phyloP scores from a whole-genome alignment of 2,113 vertebrate genomes.

The Salvator merianae region DNA sequence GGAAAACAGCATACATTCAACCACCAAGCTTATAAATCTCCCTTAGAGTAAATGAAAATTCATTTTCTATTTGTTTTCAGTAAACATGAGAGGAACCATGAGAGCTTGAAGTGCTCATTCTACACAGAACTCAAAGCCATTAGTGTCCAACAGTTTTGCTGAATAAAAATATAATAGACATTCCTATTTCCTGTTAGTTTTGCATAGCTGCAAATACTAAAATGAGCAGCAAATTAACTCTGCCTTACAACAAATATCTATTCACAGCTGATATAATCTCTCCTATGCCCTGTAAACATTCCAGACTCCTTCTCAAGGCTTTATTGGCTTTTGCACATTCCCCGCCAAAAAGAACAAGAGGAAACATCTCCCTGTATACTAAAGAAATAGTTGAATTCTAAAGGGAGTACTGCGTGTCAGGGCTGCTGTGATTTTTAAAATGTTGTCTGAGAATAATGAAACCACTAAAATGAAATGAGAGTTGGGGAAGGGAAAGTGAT shows the following conservation, averaged over 20 bases:
- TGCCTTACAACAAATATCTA: conserved; percentile 74
- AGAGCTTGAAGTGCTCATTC: conserved; percentile 66
- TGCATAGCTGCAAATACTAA: conserved; percentile 72
- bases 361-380: conserved; percentile 45
- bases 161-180: conserved; percentile 81
- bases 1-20: conserved; percentile 49
- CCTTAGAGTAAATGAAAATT: conserved; percentile 71
- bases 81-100: conserved; percentile 72
- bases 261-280: conserved; percentile 76
- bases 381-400: conserved; percentile 60
- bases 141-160: conserved; percentile 78
- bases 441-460: conserved; percentile 39
- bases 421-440: conserved; percentile 38
- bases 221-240: conserved; percentile 81
- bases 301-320: conserved; percentile 62
- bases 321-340: conserved; percentile 65
- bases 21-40: conserved; percentile 59
- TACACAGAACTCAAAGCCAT: conserved; percentile 78
- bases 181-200: conserved; percentile 78
- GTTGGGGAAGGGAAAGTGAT: background rate
- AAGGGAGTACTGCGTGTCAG: conserved; percentile 59
- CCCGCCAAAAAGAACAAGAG: conserved; percentile 57
- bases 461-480: conserved; percentile 51
- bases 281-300: conserved; percentile 71
- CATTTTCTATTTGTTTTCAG: conserved; percentile 78